Evolutionary conservation across 2,888 invertebrate species (phyloP), one percentile per base, ranked within the genome.

Genomic region (Stenodera caucasica): DNA sequence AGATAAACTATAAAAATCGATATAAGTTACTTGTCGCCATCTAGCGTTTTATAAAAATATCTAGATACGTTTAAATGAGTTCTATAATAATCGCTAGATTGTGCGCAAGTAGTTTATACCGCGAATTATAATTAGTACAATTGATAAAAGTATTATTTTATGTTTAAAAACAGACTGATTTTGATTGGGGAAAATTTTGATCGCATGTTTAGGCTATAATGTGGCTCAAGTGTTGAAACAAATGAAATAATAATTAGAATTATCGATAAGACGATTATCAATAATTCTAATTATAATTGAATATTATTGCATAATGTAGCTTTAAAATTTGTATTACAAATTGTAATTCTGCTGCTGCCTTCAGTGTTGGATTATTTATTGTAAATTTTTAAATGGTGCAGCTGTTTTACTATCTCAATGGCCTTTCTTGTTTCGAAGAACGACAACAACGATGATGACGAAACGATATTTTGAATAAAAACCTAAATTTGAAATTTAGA

Each of bases 391-490:
- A 26, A 21, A 35, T 23, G 12, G 45, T 45, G 45, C 45, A 45
- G 45, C 45, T 21, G 18, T 33, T 30, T 5, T 30, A 30, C 30
- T 30, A n/a, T 33, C 8, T 29, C n/a, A n/a, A 33, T 45, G 45
- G 45, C 45, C 45, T 45, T 45, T 40, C 1, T 45, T 45, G 45
- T 45, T 45, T 21, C 23, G 12, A 18, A 12, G 9, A n/a, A 21
- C 12, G n/a, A 45, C 5, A 23, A 23, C n/a, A 23, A 45, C 45
- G 23, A 45, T 8, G 37, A 37, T 14, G 8, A 37, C 37, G 15
- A 37, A 37, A 15, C 12, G 45, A 45, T 45, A 45, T 45, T 45
- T 45, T 45, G 21, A 45, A 45, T 45, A 45, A 45, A 45, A 45
- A 45, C n/a, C 2, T 6, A 21, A 33, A n/a, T 33, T n/a, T 3